Conservation (phyloP, 2,888 invertebrate species). For the Amblyjoppa proteus region DNA sequence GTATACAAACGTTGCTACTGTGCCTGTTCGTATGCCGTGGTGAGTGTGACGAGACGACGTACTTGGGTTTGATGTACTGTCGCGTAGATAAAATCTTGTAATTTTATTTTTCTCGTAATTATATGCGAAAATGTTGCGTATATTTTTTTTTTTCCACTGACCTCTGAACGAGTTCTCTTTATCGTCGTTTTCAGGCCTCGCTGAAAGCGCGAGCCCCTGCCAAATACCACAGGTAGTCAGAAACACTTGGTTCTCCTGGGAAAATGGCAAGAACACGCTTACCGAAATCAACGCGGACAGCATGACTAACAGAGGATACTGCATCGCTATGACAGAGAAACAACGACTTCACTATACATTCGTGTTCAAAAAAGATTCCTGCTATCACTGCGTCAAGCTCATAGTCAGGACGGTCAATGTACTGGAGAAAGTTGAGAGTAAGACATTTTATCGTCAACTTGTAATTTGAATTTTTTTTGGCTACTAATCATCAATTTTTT, state of each 20-base stretch:
- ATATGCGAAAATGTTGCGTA: background rate
- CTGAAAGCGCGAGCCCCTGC: conserved; percentile 84
- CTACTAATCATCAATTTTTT: no score
- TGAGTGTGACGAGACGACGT: conserved; percentile 26
- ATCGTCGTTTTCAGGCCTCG: conserved; percentile 31
- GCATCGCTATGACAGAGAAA: conserved; percentile 91
- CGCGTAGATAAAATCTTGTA: background rate
- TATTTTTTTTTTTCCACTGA: background rate
- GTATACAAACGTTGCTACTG: conserved; percentile 30
- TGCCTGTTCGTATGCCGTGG: conserved; percentile 42
- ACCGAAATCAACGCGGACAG: conserved; percentile 93
- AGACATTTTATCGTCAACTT: conserved; percentile 72
- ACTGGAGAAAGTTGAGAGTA: conserved; percentile 95
- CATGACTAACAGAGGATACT: conserved; percentile 91
- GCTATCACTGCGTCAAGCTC: conserved; percentile 94
- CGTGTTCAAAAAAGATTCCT: conserved; percentile 89
- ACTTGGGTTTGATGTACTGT: background rate
- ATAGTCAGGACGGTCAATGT: conserved; percentile 95
- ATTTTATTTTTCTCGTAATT: conserved; percentile 1
- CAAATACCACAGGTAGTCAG: conserved; percentile 92
- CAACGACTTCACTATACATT: conserved; percentile 94
- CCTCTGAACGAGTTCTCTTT: background rate
- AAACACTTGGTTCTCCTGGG: conserved; percentile 97
- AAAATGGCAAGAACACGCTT: conserved; percentile 93
- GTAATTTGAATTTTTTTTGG: background rate